Conservation (phyloP, 2,113 vertebrate genomes). For the Bos taurus region DNA sequence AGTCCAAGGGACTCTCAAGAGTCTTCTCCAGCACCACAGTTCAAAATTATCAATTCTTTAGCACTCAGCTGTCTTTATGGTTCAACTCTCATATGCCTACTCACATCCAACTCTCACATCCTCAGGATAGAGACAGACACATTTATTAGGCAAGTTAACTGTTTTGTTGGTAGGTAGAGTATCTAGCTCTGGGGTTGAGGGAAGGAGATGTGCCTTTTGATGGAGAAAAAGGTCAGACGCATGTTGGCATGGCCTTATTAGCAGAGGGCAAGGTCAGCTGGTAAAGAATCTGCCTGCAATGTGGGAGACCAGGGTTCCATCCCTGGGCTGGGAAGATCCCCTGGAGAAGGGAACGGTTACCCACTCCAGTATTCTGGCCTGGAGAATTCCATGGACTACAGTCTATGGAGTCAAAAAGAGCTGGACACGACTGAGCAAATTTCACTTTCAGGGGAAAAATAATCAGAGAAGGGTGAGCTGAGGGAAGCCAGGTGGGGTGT, state of each 20-base stretch:
- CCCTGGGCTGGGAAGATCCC: background rate
- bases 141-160: background rate
- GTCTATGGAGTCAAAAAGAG: background rate
- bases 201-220: background rate
- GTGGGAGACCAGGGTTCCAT: background rate
- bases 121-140: background rate
- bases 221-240: background rate
- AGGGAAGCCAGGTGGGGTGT: background rate
- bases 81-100: background rate
- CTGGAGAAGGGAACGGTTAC: background rate
- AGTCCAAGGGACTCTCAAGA: background rate
- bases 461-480: background rate
- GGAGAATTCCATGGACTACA: background rate
- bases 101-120: background rate
- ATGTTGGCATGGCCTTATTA: background rate
- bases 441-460: background rate
- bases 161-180: background rate
- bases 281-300: background rate
- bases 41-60: background rate
- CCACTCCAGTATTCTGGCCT: background rate
- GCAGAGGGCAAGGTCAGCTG: background rate
- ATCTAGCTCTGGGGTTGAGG: background rate
- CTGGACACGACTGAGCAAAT: background rate
- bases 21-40: background rate
- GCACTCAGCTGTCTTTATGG: background rate